These are phyloP conservation scores for Gadus macrocephalus DNA, from an alignment of 2,113 vertebrate species.

Conservation along the genomic window DNA sequence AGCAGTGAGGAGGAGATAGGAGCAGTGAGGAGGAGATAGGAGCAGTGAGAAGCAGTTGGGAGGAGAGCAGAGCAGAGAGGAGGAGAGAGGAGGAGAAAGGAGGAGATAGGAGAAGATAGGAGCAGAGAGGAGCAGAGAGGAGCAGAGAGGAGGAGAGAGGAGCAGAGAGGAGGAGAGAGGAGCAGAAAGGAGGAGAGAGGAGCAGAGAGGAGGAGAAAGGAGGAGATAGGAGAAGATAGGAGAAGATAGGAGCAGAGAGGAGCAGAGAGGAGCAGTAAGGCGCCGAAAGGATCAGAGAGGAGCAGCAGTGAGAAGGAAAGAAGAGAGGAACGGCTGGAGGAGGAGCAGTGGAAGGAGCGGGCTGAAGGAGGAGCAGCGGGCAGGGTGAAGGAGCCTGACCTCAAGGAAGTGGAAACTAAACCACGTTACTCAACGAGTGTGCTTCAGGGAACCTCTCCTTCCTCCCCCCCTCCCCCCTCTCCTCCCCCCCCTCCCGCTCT, in stretches of 20 bases:
- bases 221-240: slow-evolving; percentile 7
- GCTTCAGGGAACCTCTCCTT: slow-evolving; percentile 55
- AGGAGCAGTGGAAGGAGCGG: slow-evolving; percentile 3
- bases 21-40: too few species aligned
- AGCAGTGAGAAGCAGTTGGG: too few species aligned
- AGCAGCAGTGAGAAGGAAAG: slow-evolving; percentile 20
- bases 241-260: slow-evolving; percentile 18
- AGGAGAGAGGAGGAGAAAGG: too few species aligned
- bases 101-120: slow-evolving; percentile 35
- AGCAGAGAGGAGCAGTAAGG: slow-evolving; percentile 20
- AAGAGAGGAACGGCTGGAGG: background rate
- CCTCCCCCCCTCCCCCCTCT: background rate
- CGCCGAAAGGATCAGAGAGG: slow-evolving; percentile 15
- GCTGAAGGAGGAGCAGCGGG: slow-evolving; percentile 33
- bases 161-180: slow-evolving; percentile 23
- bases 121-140: background rate
- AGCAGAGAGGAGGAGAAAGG: slow-evolving; percentile 11
- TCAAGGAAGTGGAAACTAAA: slow-evolving; percentile 46
- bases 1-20: too few species aligned
- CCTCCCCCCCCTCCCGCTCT: slow-evolving; percentile 34
- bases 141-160: slow-evolving; percentile 11
- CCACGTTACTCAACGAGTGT: slow-evolving; percentile 49
- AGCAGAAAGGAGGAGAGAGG: slow-evolving; percentile 37
- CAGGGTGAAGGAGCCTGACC: slow-evolving; percentile 16
- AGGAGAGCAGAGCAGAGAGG: too few species aligned